phyloP scores from a whole-genome alignment of 2,888 invertebrate species.

The Azorinus chamasolen region DNA sequence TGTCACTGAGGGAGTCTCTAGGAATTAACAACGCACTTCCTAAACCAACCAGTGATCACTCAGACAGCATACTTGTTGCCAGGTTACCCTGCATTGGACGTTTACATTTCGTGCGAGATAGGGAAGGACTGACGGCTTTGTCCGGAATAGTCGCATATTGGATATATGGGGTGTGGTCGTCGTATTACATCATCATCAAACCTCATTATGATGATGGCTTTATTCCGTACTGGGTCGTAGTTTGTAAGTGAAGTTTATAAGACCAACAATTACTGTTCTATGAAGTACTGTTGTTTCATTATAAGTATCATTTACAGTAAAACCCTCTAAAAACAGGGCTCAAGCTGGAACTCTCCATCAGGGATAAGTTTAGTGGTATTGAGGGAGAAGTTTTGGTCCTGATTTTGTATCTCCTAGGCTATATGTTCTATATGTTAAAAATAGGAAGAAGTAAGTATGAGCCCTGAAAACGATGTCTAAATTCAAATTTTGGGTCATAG shows the following conservation, averaged over 20 bases:
- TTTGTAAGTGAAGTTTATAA: conserved; percentile 77
- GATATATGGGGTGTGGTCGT: conserved; percentile 81
- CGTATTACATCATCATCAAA: conserved; percentile 77
- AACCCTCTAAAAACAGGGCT: no score
- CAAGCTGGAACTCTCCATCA: no score
- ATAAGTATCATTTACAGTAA: no score
- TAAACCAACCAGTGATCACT: conserved; percentile 15
- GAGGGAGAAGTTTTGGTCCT: no score
- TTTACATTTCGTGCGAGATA: conserved; percentile 64
- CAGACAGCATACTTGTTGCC: conserved; percentile 24
- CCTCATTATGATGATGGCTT: conserved; percentile 79
- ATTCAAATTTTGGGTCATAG: no score
- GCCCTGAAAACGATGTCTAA: no score
- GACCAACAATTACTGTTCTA: no score
- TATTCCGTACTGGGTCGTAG: conserved; percentile 62
- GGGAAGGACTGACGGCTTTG: conserved; percentile 71
- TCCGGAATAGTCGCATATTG: conserved; percentile 78
- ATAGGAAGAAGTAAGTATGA: no score
- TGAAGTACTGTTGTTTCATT: no score
- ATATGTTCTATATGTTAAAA: no score
- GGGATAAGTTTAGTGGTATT: no score
- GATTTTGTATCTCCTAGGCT: no score
- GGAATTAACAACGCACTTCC: conserved; percentile 9
- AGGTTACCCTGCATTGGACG: conserved; percentile 47
- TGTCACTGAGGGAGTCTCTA: conserved; percentile 27